Evolutionary conservation across 2,113 vertebrate species (phyloP), one percentile per base, ranked within the genome.

Genomic region (Chlorodrepanis virens): DNA sequence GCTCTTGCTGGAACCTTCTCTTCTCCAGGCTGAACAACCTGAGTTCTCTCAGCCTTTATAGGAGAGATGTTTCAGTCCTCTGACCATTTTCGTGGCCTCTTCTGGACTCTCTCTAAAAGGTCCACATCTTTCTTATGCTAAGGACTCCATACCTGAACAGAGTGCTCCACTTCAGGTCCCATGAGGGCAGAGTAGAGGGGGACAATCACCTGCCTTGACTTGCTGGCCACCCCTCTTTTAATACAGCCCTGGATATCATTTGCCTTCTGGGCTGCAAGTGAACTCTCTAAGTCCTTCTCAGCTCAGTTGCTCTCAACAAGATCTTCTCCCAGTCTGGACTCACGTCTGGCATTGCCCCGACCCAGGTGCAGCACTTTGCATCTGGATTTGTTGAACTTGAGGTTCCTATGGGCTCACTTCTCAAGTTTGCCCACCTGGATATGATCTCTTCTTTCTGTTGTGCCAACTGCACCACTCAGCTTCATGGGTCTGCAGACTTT

Each of bases 311-410:
- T 89, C 19, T 60, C 69, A 75, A 15, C 5, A 33, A n/a, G 24
- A 53, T 60, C 14, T 64, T 64, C 6, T 52, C 23, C 15, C 23
- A n/a, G 44, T 28, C 37, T 67, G 37, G 10, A n/a, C 15, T 44
- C 23, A 14, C 0, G 0, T 52, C 68, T 81, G 33, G 12, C 27
- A n/a, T n/a, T 52, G 14, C 12, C 20, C 33, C 0, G 1, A 29
- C 28, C 12, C 9, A n/a, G 28, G 19, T 74, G 60, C 68, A 81
- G 44, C 4, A 28, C 33, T 64, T 33, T 59, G 23, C 60, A 67
- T 19, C 20, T 67, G 28, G 24, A n/a, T 50, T 67, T 74, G 9
- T 39, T 67, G 37, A 59, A 35, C 20, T 20, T 52, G 44, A 60
- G 27, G 11, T 75, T 82, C 7, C 12, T 45, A 10, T n/a, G 20